Base-by-base conservation (phyloP, 1,140 invertebrate species). In the Bombus difficillimus region DNA sequence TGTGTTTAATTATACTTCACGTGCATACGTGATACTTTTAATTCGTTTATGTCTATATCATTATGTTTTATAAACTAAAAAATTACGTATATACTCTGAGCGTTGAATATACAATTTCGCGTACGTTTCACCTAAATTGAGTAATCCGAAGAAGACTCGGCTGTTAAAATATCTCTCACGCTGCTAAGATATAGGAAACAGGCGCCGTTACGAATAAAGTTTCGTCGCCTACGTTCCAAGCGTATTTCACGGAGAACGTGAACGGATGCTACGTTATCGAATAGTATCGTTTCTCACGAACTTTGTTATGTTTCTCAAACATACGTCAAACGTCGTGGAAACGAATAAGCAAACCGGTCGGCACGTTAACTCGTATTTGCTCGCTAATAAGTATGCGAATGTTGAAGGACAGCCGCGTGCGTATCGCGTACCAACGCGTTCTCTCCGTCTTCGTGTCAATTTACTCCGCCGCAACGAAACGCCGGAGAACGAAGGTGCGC, bases 371-470 rank as follows among this genome's bases (percentile, higher is more conserved):
- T 66, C 53, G 39, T 71, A 59, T 79, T 71, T 79, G 34, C 74
- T 37, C 62, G 37, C 39, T 71, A 69, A 84, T 84, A 79, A 72
- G 75, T 71, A 68, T 34, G 34, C 64, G 66, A 47, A 22, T 6
- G 18, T 22, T 22, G 47, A 22, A 8, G 47, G 47, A 53, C 18
- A 22, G 18, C 47, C 18, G 47, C 47, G 18, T 53, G 47, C 47
- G 18, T 22, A 53, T 22, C 41, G 32, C 13, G 69, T 28, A 25
- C 69, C 18, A 6, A 3, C 53, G 53, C 53, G 37, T 37, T 77
- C 41, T 57, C 59, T 68, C 57, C 74, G 66, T 68, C 53, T 62
- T 62, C 77, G 57, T 78, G 88, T 86, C 85, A 86, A 89, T 89
- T 81, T 73, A 76, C 66, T 39, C 43, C 81, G 72, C 73, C 53